Evolutionary conservation across 2,113 vertebrate species (phyloP).

Genomic region (Trinectes maculatus): DNA sequence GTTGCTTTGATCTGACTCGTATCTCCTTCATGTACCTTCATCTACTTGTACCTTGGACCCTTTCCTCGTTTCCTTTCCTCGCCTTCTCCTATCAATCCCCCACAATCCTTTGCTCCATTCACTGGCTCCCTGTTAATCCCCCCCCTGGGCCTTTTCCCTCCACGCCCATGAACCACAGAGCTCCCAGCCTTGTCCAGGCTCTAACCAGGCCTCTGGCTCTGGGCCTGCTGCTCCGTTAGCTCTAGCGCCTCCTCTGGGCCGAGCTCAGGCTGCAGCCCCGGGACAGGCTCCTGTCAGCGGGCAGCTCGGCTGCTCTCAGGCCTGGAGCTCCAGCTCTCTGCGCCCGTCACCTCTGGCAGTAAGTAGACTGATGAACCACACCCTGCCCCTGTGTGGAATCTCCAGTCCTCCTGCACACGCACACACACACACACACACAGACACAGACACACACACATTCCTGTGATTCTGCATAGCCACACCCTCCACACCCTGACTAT

Average conservation of each 20-base stretch:
- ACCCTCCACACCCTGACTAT: too few species aligned
- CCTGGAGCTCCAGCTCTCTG: slow-evolving; percentile 82
- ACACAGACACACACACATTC: neutral
- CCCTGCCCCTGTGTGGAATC: slow-evolving; percentile 15
- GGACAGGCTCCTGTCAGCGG: slow-evolving; percentile 78
- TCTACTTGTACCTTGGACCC: slow-evolving; percentile 39
- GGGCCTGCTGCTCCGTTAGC: slow-evolving; percentile 60
- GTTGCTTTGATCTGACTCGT: slow-evolving; percentile 51
- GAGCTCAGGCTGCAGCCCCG: slow-evolving; percentile 47
- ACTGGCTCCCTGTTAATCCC: slow-evolving; percentile 33
- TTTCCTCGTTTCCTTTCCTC: slow-evolving; percentile 19
- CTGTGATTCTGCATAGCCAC: neutral
- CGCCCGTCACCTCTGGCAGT: slow-evolving; percentile 84
- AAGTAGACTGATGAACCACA: slow-evolving; percentile 79
- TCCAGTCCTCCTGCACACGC: slow-evolving; percentile 22
- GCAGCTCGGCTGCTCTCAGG: slow-evolving; percentile 81
- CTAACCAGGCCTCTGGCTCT: slow-evolving; percentile 71
- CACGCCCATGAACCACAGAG: slow-evolving; percentile 60
- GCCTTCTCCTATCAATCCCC: slow-evolving; percentile 39
- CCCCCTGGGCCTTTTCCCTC: slow-evolving; percentile 43
- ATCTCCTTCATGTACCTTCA: slow-evolving; percentile 32
- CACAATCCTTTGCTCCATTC: slow-evolving; percentile 48
- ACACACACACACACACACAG: neutral
- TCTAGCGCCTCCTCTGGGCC: slow-evolving; percentile 52
- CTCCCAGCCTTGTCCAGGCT: slow-evolving; percentile 81